Base-by-base conservation (phyloP, 2,888 invertebrate species). In the Melikaiella ostensackeni region DNA sequence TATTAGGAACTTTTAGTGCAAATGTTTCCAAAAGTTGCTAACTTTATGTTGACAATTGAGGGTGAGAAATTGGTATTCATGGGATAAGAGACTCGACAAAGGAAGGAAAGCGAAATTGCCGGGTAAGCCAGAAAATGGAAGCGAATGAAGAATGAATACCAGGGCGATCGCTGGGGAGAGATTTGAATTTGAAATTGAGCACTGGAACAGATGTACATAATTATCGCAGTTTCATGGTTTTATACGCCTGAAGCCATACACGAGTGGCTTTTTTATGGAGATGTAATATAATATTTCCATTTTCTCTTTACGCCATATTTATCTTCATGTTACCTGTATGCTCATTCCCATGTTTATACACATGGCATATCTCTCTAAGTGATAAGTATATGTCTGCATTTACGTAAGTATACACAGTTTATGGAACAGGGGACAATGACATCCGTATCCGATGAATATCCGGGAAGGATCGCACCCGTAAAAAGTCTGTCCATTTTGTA, bases 151-250 rank as follows among this genome's bases (percentile, higher is more conserved):
- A 66, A 66, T 50, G 30, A 70, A 70, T 70, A 21, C 70, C 30
- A n/a, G 70, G 70, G 30, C 50, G 50, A 70, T 50, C 70, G 30
- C 50, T 27, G 77, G 50, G 46, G 75, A 77, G 66, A 74, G 70
- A 82, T 78, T 79, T 61, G 74, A 80, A 75, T 75, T 77, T 81
- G 78, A 77, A 82, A 82, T 80, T 77, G 78, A 80, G 82, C 76
- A 77, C 78, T 75, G 70, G 79, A 79, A 77, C 79, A 79, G 59
- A 80, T 81, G 80, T 81, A 81, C 79, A 80, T 82, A 82, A 82
- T 82, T 82, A 82, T 81, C 79, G 79, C 80, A 78, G 70, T 79
- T 27, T 70, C 70, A 70, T 70, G 30, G 50, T 50, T 70, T 70
- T 70, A 57, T 50, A 42, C 19, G 70, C 30, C 70, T 19, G 30